A percentile compares a stretch with the other conserved stretches of the same genome.
These are phyloP conservation scores for Thereva unica DNA, from an alignment of 2,888 invertebrate genomes.

Conservation along the genomic window DNA sequence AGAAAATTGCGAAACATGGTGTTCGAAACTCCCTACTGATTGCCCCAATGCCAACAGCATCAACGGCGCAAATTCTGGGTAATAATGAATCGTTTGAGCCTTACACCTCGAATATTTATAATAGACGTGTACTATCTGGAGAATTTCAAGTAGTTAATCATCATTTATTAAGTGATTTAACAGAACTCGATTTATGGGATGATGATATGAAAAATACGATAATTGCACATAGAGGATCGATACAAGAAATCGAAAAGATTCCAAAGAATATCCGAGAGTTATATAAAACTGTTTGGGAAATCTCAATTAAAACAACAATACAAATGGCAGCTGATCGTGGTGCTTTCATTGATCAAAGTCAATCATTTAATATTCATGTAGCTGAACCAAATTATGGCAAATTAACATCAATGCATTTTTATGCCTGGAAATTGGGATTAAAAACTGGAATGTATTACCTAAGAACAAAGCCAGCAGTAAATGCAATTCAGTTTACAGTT, in stretches of 20 bases:
- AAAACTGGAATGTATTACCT: constrained; percentile 99
- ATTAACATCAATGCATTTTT: constrained; percentile 97
- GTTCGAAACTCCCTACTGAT: constrained; percentile 89
- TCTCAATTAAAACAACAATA: constrained; percentile 87
- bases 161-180: constrained; percentile 90
- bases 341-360: constrained; percentile 98
- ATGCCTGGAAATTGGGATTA: constrained; percentile 93
- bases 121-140: constrained; percentile 89
- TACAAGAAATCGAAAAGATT: constrained; percentile 84
- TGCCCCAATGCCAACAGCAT: constrained; percentile 99
- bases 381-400: constrained; percentile 92
- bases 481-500: constrained; percentile 97
- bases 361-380: constrained; percentile 96
- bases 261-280: constrained; percentile 83
- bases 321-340: constrained; percentile 98
- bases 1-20: constrained; percentile 84
- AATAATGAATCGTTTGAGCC: constrained; percentile 99
- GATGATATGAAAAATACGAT: constrained; percentile 94
- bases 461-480: constrained; percentile 93
- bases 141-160: constrained; percentile 97
- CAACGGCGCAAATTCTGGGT: constrained; percentile 98
- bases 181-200: constrained; percentile 89
- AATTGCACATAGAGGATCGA: constrained; percentile 88
- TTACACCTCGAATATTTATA: constrained; percentile 97
- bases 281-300: constrained; percentile 98